Conservation (phyloP, 2,888 invertebrate genomes). For the Heterodera filipjevi region DNA sequence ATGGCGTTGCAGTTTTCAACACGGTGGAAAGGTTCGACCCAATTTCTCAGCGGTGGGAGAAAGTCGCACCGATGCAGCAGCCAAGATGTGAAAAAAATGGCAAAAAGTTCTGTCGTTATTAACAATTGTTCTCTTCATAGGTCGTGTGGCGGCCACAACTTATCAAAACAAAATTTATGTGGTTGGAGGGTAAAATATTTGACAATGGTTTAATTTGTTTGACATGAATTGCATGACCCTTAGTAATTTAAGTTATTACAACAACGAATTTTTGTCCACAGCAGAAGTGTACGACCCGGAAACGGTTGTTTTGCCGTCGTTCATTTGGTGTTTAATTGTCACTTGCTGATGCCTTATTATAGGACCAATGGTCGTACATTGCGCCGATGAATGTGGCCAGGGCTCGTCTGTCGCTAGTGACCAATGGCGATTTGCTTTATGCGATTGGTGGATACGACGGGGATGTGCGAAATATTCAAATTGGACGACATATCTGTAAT, state of each 20-base stretch:
- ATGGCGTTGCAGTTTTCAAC: conserved; percentile 76
- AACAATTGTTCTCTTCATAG: conserved; percentile 62
- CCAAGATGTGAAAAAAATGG: conserved; percentile 21
- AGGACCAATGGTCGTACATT: conserved; percentile 75
- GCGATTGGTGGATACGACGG: conserved; percentile 57
- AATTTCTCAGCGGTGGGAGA: conserved; percentile 76
- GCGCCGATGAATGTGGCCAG: conserved; percentile 80
- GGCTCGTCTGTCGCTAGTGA: conserved; percentile 53
- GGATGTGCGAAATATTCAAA: not conserved
- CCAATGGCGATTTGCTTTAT: conserved; percentile 50
- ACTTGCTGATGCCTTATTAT: not conserved
- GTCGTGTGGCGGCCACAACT: conserved; percentile 81
- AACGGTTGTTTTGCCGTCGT: conserved; percentile 27
- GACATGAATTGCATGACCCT: no score
- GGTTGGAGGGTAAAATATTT: conserved; percentile 71
- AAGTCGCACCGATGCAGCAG: conserved; percentile 77
- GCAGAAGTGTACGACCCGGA: conserved; percentile 72
- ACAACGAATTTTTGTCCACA: conserved; percentile 81
- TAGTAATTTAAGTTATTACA: conserved; percentile 71
- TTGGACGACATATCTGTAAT: not conserved
- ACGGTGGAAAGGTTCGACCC: conserved; percentile 80
- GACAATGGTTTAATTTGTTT: not conserved
- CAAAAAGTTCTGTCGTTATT: not conserved
- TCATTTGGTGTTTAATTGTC: not conserved
- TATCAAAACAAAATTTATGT: conserved; percentile 82